Percentiles rank a stretch among this genome's conserved stretches.
These are phyloP conservation scores for Ernsta delagoae DNA, from an alignment of 2,888 invertebrate species.

Conservation along the genomic window DNA sequence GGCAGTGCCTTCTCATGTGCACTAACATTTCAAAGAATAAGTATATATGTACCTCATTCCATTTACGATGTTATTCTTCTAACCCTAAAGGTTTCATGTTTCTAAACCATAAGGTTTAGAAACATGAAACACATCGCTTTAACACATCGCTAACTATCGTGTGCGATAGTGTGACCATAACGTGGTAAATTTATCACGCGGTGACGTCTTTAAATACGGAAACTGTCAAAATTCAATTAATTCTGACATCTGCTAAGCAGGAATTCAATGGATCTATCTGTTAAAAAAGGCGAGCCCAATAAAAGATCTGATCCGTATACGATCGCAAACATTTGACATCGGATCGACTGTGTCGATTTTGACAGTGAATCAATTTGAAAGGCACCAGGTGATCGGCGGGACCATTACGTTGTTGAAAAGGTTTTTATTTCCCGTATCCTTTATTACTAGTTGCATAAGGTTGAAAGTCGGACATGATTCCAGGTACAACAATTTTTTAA, in stretches of 20 bases:
- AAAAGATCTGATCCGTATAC: constrained; percentile 60
- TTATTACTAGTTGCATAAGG: constrained; percentile 45
- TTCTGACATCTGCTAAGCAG: constrained; percentile 35
- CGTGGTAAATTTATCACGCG: constrained; percentile 12
- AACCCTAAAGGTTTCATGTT: no score
- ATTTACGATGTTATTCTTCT: no score
- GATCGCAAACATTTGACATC: constrained; percentile 75
- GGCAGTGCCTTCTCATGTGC: no score
- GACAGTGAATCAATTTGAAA: constrained; percentile 78
- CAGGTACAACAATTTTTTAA: constrained; percentile 43
- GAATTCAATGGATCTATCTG: constrained; percentile 42
- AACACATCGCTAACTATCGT: background rate
- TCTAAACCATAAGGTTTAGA: no score
- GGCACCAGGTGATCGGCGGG: constrained; percentile 50
- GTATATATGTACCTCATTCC: no score
- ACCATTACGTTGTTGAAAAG: constrained; percentile 30
- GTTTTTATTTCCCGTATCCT: constrained; percentile 28
- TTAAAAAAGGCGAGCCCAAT: constrained; percentile 64
- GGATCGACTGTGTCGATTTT: constrained; percentile 73
- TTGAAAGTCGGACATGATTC: constrained; percentile 45
- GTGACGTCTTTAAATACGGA: constrained; percentile 28
- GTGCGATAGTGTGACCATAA: constrained; percentile 1
- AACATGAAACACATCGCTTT: no score
- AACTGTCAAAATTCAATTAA: constrained; percentile 34
- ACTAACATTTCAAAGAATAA: no score